phyloP scores from a whole-genome alignment of 2,888 invertebrate species.

The Agrilus cyanescens region DNA sequence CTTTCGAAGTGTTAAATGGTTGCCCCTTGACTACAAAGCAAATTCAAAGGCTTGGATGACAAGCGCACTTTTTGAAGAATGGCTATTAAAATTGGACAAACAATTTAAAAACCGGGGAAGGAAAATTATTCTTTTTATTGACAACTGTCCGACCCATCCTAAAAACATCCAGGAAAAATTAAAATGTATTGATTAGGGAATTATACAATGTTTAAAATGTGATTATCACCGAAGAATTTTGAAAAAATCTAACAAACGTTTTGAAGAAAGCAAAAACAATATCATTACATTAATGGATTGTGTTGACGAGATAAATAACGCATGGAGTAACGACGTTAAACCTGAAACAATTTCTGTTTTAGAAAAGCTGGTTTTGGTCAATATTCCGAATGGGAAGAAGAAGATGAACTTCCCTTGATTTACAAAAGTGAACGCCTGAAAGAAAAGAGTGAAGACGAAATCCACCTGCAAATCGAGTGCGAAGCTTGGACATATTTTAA shows the following conservation, averaged over 20 bases:
- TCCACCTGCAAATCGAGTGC: constrained; percentile 6
- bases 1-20: constrained; percentile 6
- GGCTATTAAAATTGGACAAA: constrained; percentile 5
- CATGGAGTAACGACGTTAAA: constrained; percentile 7
- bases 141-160: constrained; percentile 1
- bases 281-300: constrained; percentile 5
- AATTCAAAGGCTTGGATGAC: constrained; percentile 8
- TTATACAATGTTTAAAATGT: constrained; percentile 1
- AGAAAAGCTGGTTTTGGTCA: constrained; percentile 7
- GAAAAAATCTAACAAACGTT: constrained; percentile 1
- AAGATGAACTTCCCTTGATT: constrained; percentile 12
- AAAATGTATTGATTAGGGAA: constrained; percentile 1
- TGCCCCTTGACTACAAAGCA: constrained; percentile 7
- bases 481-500: constrained; percentile 8
- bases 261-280: too few species aligned
- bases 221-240: constrained; percentile 2
- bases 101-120: constrained; percentile 6
- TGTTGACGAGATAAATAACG: constrained; percentile 6
- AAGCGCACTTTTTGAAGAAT: constrained; percentile 6
- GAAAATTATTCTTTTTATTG: constrained; percentile 8
- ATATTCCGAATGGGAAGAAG: constrained; percentile 10
- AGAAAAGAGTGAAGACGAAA: constrained; percentile 2
- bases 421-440: constrained; percentile 8
- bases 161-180: too few species aligned
- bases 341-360: constrained; percentile 5